Percentiles rank a stretch among this genome's conserved stretches.
phyloP scores from a whole-genome alignment of 2,113 vertebrate genomes.

The Bungarus multicinctus region DNA sequence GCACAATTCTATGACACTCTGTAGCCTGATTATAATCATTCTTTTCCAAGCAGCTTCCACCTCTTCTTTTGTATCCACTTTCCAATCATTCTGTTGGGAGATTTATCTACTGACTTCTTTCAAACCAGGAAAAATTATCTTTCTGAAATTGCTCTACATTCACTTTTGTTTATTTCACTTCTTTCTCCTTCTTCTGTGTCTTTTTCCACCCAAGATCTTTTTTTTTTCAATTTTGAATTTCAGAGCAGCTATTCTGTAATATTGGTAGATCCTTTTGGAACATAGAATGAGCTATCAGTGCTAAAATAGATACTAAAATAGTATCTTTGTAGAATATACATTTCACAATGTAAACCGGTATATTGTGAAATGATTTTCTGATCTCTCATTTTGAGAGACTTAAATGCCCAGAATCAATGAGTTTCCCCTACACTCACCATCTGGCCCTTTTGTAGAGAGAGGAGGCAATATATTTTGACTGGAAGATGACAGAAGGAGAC shows the following conservation, averaged over 20 bases:
- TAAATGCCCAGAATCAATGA: not conserved
- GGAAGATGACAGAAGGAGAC: not conserved
- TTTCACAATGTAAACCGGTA: not conserved
- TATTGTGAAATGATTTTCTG: not conserved
- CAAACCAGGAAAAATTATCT: not conserved
- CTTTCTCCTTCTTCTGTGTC: not conserved
- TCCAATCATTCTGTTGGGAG: not conserved
- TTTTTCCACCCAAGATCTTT: not conserved
- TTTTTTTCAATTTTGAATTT: not conserved
- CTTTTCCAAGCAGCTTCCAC: not conserved
- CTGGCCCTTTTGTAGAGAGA: not conserved
- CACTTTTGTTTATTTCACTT: not conserved
- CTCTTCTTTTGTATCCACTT: not conserved
- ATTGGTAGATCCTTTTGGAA: not conserved
- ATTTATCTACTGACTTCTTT: not conserved
- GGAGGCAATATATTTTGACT: not conserved
- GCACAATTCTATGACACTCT: not conserved
- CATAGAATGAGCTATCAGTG: not conserved
- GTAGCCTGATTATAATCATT: not conserved
- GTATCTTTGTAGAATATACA: not conserved
- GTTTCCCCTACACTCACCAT: not conserved
- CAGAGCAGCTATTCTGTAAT: not conserved
- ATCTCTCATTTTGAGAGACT: not conserved
- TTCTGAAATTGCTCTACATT: not conserved
- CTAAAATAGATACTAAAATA: not conserved